phyloP scores from a whole-genome alignment of 2,797 vertebrate species.

The Holocentrus rufus region DNA sequence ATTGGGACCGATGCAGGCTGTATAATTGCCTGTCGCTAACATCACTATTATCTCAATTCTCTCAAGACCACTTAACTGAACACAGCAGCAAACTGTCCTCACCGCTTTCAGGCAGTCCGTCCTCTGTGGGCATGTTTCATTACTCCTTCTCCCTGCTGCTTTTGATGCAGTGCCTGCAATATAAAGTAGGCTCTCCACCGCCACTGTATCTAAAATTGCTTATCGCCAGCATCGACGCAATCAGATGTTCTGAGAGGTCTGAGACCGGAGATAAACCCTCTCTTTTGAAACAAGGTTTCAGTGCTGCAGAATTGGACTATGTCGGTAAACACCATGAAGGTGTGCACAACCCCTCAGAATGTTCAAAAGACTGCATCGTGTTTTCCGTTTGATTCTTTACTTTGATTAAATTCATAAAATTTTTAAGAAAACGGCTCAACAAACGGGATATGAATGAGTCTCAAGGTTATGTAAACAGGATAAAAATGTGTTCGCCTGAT shows the following conservation, averaged over 20 bases:
- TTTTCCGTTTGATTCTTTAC: too few relatives aligned
- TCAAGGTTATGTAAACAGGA: too few relatives aligned
- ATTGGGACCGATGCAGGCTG: slow-evolving; percentile 17
- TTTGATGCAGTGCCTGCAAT: slow-evolving; percentile 22
- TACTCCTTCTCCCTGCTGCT: slow-evolving; percentile 31
- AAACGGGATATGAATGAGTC: too few relatives aligned
- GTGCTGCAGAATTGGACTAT: too few relatives aligned
- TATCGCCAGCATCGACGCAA: not conserved
- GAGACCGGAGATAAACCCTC: not conserved
- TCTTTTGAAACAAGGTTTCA: too few relatives aligned
- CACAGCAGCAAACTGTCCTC: slow-evolving; percentile 45
- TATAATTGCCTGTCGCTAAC: slow-evolving; percentile 52
- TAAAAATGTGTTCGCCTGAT: too few relatives aligned
- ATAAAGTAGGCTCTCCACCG: slow-evolving; percentile 9
- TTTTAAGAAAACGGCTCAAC: too few relatives aligned
- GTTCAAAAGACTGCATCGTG: too few relatives aligned
- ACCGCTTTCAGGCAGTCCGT: slow-evolving; percentile 40
- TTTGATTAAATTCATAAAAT: too few relatives aligned
- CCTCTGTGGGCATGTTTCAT: slow-evolving; percentile 46
- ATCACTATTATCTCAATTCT: slow-evolving; percentile 54
- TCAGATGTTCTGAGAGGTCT: not conserved
- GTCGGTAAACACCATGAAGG: too few relatives aligned
- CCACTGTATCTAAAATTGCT: slow-evolving; percentile 3
- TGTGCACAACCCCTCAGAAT: too few relatives aligned
- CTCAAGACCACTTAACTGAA: slow-evolving; percentile 51